A percentile compares a stretch with the other conserved stretches of the same genome.
Evolutionary conservation across 2,113 vertebrate genomes (phyloP).

Genomic region (Mus pahari): DNA sequence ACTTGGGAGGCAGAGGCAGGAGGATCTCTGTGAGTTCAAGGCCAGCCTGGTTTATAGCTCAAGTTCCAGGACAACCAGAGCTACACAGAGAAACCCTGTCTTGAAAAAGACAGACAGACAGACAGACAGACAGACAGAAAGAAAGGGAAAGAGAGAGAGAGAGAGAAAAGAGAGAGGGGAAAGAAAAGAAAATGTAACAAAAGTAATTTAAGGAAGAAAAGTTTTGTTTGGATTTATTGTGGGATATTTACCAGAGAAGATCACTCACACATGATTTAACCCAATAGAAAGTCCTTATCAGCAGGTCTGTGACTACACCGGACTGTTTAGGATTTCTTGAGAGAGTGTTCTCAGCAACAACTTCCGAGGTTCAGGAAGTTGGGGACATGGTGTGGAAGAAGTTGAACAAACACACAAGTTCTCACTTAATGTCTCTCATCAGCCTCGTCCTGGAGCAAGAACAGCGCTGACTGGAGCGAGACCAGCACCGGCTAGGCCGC

Average conservation of each 20-base stretch:
- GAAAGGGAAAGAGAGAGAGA: neutral
- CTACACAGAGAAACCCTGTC: neutral
- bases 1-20: neutral
- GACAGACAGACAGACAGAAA: neutral
- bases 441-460: neutral
- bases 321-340: neutral
- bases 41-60: neutral
- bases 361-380: neutral
- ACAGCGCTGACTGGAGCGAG: neutral
- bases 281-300: neutral
- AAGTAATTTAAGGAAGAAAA: neutral
- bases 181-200: neutral
- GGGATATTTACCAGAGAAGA: neutral
- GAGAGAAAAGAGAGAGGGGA: neutral
- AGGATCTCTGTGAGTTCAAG: neutral
- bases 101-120: neutral
- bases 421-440: neutral
- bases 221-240: neutral
- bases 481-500: rapidly evolving
- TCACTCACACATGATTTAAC: neutral
- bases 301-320: neutral
- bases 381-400: neutral
- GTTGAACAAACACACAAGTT: neutral
- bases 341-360: neutral
- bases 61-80: neutral